phyloP scores from a whole-genome alignment of 2,113 vertebrate genomes.

The Donacobius atricapilla region DNA sequence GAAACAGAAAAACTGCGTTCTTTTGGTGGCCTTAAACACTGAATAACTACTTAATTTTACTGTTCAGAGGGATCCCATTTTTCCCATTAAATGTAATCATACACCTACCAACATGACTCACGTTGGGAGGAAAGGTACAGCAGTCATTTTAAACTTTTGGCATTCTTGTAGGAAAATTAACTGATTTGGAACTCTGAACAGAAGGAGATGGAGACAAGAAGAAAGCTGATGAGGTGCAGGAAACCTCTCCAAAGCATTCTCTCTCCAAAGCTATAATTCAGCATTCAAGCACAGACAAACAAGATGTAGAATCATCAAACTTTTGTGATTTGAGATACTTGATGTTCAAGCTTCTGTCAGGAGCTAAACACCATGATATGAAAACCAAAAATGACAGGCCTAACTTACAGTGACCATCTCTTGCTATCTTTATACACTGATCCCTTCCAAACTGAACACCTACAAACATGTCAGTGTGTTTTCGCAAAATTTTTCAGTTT shows the following conservation, averaged over 20 bases:
- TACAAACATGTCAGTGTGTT: neutral
- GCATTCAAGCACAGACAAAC: neutral
- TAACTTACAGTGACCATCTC: neutral
- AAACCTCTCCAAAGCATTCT: neutral
- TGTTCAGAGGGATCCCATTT: accelerated
- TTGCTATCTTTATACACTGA: neutral
- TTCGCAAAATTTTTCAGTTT: neutral
- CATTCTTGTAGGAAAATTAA: neutral
- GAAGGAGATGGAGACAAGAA: neutral
- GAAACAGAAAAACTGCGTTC: neutral
- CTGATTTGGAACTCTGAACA: neutral
- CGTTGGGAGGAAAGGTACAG: neutral
- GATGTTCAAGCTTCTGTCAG: neutral
- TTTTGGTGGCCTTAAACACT: neutral
- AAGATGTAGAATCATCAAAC: neutral
- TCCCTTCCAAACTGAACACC: neutral
- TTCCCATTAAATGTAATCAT: neutral
- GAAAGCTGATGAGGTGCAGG: neutral
- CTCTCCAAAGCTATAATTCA: neutral
- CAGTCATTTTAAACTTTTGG: neutral
- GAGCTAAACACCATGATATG: neutral
- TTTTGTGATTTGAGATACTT: neutral
- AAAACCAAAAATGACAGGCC: neutral
- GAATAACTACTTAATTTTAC: neutral
- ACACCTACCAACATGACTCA: neutral